Conservation (phyloP, 2,888 invertebrate species). For the Orthosia gothica region DNA sequence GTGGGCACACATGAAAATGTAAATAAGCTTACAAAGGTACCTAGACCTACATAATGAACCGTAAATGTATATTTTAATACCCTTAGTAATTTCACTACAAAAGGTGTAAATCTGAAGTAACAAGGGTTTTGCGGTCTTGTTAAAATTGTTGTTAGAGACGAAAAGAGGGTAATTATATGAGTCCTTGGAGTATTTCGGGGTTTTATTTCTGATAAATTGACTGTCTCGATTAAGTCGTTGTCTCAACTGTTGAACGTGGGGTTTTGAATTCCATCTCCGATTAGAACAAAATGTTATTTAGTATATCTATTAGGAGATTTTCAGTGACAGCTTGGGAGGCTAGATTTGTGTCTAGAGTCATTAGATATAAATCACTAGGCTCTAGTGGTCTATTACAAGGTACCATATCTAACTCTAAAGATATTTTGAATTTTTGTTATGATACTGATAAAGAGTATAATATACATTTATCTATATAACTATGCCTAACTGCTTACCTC, state of each 20-base stretch:
- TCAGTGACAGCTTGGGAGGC: too few relatives aligned
- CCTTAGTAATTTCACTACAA: constrained; percentile 48
- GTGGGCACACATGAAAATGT: constrained; percentile 35
- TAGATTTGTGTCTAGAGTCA: too few relatives aligned
- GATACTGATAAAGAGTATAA: too few relatives aligned
- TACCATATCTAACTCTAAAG: too few relatives aligned
- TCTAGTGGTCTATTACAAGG: too few relatives aligned
- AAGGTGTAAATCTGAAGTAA: constrained; percentile 44
- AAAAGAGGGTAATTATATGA: neutral
- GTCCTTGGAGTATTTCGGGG: neutral
- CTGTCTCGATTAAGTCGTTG: neutral
- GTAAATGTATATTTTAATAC: constrained; percentile 39
- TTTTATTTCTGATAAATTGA: neutral
- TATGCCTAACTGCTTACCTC: neutral
- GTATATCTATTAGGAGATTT: too few relatives aligned
- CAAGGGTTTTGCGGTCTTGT: constrained; percentile 42
- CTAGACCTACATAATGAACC: constrained; percentile 15
- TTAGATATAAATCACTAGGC: too few relatives aligned
- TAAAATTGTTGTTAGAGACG: constrained; percentile 33
- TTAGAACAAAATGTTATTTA: too few relatives aligned
- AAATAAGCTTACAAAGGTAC: constrained; percentile 23
- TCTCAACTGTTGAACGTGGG: too few relatives aligned
- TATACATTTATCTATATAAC: neutral
- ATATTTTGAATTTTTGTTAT: too few relatives aligned
- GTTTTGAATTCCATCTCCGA: too few relatives aligned